Evolutionary conservation across 2,113 vertebrate species (phyloP), one percentile per base, ranked within the genome.

Genomic region (Eudyptes chrysolophus): DNA sequence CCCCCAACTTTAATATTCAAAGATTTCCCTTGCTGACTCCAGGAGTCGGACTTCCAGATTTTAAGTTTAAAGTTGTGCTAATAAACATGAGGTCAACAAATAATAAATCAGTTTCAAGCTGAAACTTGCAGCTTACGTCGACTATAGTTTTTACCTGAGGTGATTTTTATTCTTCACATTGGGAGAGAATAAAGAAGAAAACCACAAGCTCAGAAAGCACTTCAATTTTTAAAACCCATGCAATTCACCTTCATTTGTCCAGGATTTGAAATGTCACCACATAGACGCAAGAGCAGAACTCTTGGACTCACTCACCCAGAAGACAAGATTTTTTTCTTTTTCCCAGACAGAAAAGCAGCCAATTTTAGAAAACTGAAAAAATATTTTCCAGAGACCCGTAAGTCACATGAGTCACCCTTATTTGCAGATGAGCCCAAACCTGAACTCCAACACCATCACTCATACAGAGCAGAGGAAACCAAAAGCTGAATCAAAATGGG

Each of bases 391-490:
- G 71, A 83, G 36, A 69, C 18, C 49, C 21, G 0, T 60, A 85
- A 96, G 75, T 93, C 89, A 85, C 62, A 92, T 92, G 81, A 96
- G 78, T 93, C 90, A 95, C 54, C 30, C 71, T 69, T 70, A 62
- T 38, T 80, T 70, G 51, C 71, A 87, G 66, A 91, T 48, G 78
- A 88, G 49, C 48, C 71, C 84, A 87, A 80, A 93, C 46, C 46
- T 76, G 79, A 92, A 79, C 49, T 91, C 87, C 62, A 79, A 32
- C 36, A 86, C 30, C 84, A 91, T 72, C 87, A 16, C 25, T 80
- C 66, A 34, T 2, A 8, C 61, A 75, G 68, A 92, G 70, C 55
- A 60, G 54, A 90, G 66, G 84, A 95, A 94, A 86, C 19, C 49
- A 95, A 52, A 84, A 51, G 36, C 54, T 58, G 30, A 58, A 62